These are phyloP conservation scores for Dinoponera quadriceps DNA, from an alignment of 1,140 invertebrate species.

Conservation along the genomic window DNA sequence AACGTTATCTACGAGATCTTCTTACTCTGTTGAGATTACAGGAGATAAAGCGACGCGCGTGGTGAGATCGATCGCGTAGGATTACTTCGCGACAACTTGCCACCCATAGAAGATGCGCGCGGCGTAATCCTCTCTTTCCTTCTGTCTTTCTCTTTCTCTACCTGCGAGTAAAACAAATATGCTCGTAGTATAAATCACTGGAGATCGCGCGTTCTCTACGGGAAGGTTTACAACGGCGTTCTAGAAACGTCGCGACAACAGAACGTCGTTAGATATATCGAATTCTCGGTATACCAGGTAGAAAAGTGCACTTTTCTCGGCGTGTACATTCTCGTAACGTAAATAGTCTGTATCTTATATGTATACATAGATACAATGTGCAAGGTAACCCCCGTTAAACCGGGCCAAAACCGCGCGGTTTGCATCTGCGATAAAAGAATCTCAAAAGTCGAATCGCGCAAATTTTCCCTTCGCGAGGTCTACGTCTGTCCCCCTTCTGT, in stretches of 20 bases:
- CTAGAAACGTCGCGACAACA: slow-evolving; percentile 43
- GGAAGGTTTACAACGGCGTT: background rate
- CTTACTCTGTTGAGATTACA: background rate
- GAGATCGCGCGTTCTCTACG: slow-evolving; percentile 14
- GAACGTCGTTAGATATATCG: slow-evolving; percentile 41
- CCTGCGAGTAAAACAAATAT: too few species aligned
- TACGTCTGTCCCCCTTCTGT: background rate
- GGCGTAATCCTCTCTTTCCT: too few species aligned
- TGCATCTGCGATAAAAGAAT: slow-evolving; percentile 26
- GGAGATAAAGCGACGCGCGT: background rate
- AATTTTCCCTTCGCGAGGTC: background rate
- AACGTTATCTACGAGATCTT: slow-evolving; percentile 40
- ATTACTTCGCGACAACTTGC: background rate
- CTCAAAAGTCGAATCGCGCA: slow-evolving; percentile 14
- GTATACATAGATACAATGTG: slow-evolving; percentile 60
- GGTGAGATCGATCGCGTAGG: slow-evolving; percentile 17
- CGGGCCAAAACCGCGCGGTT: background rate
- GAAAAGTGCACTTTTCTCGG: slow-evolving; percentile 72
- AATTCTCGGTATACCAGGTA: slow-evolving; percentile 51
- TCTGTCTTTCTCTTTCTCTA: too few species aligned
- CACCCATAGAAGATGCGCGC: background rate
- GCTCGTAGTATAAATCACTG: background rate
- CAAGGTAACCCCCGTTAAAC: slow-evolving; percentile 1
- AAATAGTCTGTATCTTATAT: slow-evolving; percentile 61
- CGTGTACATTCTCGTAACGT: slow-evolving; percentile 63